Conservation (phyloP, 1,140 invertebrate species). For the Lithobius niger region DNA sequence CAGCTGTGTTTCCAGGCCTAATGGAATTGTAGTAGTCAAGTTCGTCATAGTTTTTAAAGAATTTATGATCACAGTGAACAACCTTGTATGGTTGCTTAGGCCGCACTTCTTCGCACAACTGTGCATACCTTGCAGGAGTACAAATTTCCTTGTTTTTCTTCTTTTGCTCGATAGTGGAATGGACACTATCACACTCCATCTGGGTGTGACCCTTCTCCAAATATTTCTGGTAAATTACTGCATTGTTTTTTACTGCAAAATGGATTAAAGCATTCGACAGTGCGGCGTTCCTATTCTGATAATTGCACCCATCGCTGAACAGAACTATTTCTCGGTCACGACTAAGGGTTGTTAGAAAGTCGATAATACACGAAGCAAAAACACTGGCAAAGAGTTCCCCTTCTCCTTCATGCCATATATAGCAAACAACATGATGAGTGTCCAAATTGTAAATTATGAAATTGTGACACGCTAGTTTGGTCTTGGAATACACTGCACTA, state of each 20-base stretch:
- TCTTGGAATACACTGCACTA: slow-evolving; percentile 24
- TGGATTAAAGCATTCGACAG: slow-evolving; percentile 26
- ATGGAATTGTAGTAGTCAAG: no score
- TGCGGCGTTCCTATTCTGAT: slow-evolving; percentile 26
- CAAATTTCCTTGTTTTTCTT: no score
- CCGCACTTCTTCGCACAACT: no score
- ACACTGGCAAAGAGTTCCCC: slow-evolving; percentile 21
- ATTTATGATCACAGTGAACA: no score
- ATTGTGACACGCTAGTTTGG: slow-evolving; percentile 28
- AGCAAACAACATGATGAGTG: slow-evolving; percentile 21
- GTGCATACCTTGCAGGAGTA: no score
- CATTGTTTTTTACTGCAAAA: slow-evolving; percentile 19
- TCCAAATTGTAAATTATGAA: slow-evolving; percentile 26
- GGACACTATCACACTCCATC: slow-evolving; percentile 32
- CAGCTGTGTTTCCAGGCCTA: no score
- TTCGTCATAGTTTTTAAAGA: no score
- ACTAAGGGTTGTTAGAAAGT: neutral
- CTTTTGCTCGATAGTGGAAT: no score
- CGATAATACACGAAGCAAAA: slow-evolving; percentile 20
- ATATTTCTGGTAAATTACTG: slow-evolving; percentile 30
- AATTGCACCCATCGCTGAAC: slow-evolving; percentile 23
- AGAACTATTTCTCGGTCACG: slow-evolving; percentile 15
- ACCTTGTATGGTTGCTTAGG: no score
- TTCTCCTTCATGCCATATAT: slow-evolving; percentile 25
- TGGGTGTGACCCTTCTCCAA: slow-evolving; percentile 32